Conservation (phyloP, 2,888 invertebrate species). For the Thecophora atra region DNA sequence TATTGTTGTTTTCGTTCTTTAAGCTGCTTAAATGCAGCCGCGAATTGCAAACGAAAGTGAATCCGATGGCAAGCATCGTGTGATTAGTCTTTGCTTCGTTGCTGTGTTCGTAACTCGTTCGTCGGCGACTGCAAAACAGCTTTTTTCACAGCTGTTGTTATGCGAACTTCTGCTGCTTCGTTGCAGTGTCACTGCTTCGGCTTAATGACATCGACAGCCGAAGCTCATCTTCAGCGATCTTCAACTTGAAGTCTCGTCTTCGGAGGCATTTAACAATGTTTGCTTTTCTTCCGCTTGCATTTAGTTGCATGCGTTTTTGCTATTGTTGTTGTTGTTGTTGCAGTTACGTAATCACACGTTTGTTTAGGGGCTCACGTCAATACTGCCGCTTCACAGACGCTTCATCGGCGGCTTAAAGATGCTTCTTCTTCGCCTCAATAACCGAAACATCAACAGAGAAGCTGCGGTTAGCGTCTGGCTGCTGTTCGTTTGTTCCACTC, state of each 20-base stretch:
- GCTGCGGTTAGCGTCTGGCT: conserved; percentile 1
- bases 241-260: conserved; percentile 9
- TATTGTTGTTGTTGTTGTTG: neutral
- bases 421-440: too few relatives aligned
- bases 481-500: neutral
- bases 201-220: neutral
- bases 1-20: conserved; percentile 7
- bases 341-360: neutral
- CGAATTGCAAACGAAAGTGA: conserved; percentile 7
- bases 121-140: neutral
- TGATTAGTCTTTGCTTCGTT: too few relatives aligned
- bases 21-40: neutral
- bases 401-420: too few relatives aligned
- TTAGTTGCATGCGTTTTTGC: neutral
- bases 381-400: too few relatives aligned
- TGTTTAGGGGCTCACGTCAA: conserved; percentile 2
- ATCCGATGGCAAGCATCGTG: neutral
- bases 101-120: neutral
- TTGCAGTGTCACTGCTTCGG: neutral
- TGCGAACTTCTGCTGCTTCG: too few relatives aligned
- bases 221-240: conserved; percentile 22
- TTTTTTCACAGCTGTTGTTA: neutral
- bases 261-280: neutral
- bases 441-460: neutral
- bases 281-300: conserved; percentile 17